Evolutionary conservation across 2,113 vertebrate genomes (phyloP).

Genomic region (Anarrhichthys ocellatus): DNA sequence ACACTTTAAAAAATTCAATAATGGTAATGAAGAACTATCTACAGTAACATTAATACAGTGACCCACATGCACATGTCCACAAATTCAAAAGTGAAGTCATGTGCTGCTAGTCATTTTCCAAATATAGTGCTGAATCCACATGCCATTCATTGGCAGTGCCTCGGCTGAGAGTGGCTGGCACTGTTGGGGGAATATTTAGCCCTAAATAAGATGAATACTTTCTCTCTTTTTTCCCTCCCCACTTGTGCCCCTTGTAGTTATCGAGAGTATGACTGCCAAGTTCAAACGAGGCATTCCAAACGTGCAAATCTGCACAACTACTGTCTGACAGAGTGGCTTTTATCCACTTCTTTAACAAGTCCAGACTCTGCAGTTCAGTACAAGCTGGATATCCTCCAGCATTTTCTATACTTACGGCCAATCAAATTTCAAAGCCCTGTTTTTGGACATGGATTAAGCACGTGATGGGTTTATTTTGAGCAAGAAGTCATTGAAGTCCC

Average conservation of each 20-base stretch:
- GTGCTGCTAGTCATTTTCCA: conserved; percentile 56
- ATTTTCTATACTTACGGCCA: conserved; percentile 31
- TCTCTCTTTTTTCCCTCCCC: conserved; percentile 42
- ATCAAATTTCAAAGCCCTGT: conserved; percentile 43
- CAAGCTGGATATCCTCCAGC: conserved; percentile 30
- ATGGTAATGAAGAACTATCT: not conserved
- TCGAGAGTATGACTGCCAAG: conserved; percentile 37
- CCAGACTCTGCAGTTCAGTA: conserved; percentile 6
- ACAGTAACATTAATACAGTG: not conserved
- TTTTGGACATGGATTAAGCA: conserved; percentile 13
- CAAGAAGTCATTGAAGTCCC: conserved; percentile 23
- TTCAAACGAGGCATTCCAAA: conserved; percentile 64
- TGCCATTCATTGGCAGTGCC: conserved; percentile 10
- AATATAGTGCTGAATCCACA: conserved; percentile 62
- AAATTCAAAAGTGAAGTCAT: conserved; percentile 33
- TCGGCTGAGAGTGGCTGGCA: conserved; percentile 35
- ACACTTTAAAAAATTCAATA: not conserved
- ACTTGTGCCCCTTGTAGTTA: conserved; percentile 37
- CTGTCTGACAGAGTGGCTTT: conserved; percentile 31
- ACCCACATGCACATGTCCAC: conserved; percentile 21
- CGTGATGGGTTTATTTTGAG: conserved; percentile 57
- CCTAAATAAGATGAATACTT: conserved; percentile 52
- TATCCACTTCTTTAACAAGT: conserved; percentile 15
- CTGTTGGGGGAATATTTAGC: conserved; percentile 46
- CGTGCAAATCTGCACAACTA: conserved; percentile 43